Conservation (phyloP, 2,888 invertebrate species). For the Archaeoteleia sp. region DNA sequence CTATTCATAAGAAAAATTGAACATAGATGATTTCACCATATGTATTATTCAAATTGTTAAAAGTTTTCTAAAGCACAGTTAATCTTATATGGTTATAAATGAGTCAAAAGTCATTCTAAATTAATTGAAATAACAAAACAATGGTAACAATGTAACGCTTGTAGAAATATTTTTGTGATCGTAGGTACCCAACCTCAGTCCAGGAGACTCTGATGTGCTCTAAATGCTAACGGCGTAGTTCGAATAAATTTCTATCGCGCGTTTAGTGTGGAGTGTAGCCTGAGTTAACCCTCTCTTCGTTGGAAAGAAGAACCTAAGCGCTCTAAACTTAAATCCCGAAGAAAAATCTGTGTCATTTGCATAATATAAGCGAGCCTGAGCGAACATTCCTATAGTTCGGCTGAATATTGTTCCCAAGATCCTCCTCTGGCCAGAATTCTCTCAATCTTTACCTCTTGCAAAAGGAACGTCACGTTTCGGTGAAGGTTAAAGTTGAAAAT, state of each 20-base stretch:
- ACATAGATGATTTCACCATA: no score
- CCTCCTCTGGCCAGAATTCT: conserved; percentile 12
- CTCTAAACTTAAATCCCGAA: conserved; percentile 29
- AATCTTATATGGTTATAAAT: no score
- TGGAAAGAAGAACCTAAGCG: conserved; percentile 22
- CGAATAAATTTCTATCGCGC: conserved; percentile 25
- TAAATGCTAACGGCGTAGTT: conserved; percentile 25
- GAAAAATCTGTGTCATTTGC: conserved; percentile 23
- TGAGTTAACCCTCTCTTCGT: conserved; percentile 10
- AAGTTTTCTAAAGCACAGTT: no score
- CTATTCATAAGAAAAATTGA: no score
- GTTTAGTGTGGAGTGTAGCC: conserved; percentile 20
- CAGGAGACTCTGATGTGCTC: conserved; percentile 1
- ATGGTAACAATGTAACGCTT: conserved; percentile 5
- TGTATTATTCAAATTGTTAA: no score
- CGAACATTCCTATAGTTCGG: conserved; percentile 18
- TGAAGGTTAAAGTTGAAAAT: conserved; percentile 1
- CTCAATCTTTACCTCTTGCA: conserved; percentile 7
- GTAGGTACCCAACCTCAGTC: neutral
- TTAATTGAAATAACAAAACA: conserved; percentile 1
- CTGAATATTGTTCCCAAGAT: conserved; percentile 12
- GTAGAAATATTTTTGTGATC: conserved; percentile 7
- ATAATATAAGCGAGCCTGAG: conserved; percentile 20
- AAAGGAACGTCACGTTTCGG: neutral
- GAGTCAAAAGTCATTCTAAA: no score